Conservation (phyloP, 2,888 invertebrate species). For the Stramonita haemastoma region DNA sequence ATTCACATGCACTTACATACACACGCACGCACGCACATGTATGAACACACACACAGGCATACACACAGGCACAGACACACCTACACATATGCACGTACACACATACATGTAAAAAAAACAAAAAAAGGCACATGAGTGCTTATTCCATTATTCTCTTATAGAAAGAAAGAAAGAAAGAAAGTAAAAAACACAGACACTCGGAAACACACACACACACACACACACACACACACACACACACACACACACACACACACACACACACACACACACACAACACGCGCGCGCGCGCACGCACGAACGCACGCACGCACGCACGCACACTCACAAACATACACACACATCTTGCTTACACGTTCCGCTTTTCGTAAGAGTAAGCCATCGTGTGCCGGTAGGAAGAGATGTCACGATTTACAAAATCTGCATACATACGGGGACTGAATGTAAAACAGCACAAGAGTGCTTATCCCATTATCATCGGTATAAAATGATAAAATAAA, state of each 20-base stretch:
- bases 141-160: not conserved
- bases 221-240: constrained; percentile 27
- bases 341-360: too few relatives aligned
- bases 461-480: too few relatives aligned
- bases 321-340: too few relatives aligned
- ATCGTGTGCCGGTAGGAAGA: too few relatives aligned
- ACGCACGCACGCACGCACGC: too few relatives aligned
- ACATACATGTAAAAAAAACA: not conserved
- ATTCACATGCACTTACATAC: not conserved
- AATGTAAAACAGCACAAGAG: too few relatives aligned
- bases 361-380: too few relatives aligned
- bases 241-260: constrained; percentile 15
- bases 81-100: not conserved
- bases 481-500: too few relatives aligned
- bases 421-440: too few relatives aligned
- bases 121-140: not conserved
- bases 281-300: too few relatives aligned
- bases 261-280: not conserved
- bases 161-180: not conserved
- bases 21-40: not conserved
- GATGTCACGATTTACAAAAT: too few relatives aligned
- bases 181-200: not conserved
- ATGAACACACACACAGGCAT: not conserved
- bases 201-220: constrained; percentile 19
- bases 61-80: not conserved